These are phyloP conservation scores for Etheostoma spectabile DNA, from an alignment of 2,113 vertebrate species.

Conservation along the genomic window DNA sequence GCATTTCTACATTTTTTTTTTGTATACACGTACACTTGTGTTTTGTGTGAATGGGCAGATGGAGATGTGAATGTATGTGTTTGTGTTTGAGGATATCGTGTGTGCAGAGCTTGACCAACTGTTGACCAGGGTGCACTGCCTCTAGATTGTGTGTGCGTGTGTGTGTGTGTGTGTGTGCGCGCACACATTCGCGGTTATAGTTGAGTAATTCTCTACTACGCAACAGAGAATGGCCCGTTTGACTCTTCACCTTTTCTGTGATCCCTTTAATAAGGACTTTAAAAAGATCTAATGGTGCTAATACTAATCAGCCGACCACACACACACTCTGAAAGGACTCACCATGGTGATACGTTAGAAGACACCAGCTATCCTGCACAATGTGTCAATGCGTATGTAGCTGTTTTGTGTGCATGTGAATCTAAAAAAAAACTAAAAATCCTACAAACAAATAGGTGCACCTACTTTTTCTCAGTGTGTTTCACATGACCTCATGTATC, in stretches of 20 bases:
- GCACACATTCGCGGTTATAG: conserved; percentile 55
- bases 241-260: conserved; percentile 67
- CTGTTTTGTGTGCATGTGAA: not conserved
- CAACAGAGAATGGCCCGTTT: conserved; percentile 57
- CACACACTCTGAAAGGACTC: conserved; percentile 17
- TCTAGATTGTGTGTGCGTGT: conserved; percentile 1
- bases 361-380: not conserved
- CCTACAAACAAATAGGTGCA: not conserved
- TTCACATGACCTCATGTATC: not conserved
- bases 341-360: conserved; percentile 1
- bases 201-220: conserved; percentile 32
- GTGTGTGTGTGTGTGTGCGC: conserved; percentile 5
- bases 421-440: not conserved
- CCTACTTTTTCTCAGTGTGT: not conserved
- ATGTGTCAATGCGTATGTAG: not conserved
- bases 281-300: conserved; percentile 50
- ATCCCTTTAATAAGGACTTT: conserved; percentile 52
- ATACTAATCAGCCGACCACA: conserved; percentile 52
- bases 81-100: conserved; percentile 28
- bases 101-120: not conserved
- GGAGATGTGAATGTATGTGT: not conserved
- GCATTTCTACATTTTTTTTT: not conserved
- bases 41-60: not conserved
- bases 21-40: not conserved
- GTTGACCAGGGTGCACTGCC: not conserved